Conservation (phyloP, 2,113 vertebrate genomes). For the Corythoichthys haematopterus region DNA sequence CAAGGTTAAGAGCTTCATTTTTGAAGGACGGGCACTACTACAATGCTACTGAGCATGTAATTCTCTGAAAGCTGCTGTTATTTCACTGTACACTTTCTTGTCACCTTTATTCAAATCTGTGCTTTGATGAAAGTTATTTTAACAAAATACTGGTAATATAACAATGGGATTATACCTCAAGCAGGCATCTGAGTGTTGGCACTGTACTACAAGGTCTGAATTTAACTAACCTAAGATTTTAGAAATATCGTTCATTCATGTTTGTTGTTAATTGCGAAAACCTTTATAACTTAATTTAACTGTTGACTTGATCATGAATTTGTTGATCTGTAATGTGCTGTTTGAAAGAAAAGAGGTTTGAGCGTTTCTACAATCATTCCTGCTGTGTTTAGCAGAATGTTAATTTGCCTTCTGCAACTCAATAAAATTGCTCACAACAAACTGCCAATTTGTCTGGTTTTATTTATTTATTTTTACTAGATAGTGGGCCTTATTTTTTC, state of each 20-base stretch:
- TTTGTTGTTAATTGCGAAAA: slow-evolving; percentile 17
- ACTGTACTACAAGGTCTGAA: slow-evolving; percentile 14
- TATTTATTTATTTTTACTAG: background rate
- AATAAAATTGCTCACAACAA: slow-evolving; percentile 65
- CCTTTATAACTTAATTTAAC: slow-evolving; percentile 21
- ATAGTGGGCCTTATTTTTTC: background rate
- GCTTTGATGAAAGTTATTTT: background rate
- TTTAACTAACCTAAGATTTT: slow-evolving; percentile 9
- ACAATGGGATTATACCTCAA: background rate
- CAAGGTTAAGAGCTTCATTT: background rate
- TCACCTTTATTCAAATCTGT: background rate
- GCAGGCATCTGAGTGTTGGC: background rate
- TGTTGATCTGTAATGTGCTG: slow-evolving; percentile 40
- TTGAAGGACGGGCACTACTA: background rate
- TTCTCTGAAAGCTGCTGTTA: background rate
- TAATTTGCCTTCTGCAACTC: slow-evolving; percentile 69
- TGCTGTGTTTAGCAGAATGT: slow-evolving; percentile 64
- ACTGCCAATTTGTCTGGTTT: background rate
- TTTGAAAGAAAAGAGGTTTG: slow-evolving; percentile 42
- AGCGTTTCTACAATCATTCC: slow-evolving; percentile 72
- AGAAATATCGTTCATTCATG: slow-evolving; percentile 8
- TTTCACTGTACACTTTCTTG: background rate
- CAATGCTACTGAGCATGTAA: background rate
- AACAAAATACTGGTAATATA: background rate
- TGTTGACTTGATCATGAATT: slow-evolving; percentile 31